A percentile compares a stretch with the other conserved stretches of the same genome.
These are phyloP conservation scores for Megaleporinus macrocephalus DNA, from an alignment of 2,113 vertebrate genomes.

Conservation along the genomic window DNA sequence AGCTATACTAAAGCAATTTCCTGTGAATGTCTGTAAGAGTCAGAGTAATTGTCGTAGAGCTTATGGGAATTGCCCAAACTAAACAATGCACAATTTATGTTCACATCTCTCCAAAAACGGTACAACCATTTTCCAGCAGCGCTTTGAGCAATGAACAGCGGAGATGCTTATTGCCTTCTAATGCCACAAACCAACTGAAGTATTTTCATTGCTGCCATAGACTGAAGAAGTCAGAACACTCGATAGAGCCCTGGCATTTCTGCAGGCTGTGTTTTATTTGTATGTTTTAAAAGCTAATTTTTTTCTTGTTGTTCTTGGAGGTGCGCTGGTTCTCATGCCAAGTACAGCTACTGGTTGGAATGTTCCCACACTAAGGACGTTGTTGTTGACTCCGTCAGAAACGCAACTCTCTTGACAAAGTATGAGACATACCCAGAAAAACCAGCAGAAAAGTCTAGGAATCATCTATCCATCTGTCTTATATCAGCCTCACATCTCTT, in stretches of 20 bases:
- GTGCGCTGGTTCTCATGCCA: conserved; percentile 47
- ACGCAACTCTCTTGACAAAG: background rate
- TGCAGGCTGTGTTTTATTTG: conserved; percentile 23
- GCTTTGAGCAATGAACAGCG: background rate
- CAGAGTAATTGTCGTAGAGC: background rate
- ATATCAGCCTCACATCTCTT: background rate
- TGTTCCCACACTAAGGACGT: conserved; percentile 47
- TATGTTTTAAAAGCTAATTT: conserved; percentile 32
- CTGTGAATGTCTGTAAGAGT: background rate
- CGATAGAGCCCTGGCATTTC: conserved; percentile 24
- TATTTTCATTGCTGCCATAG: background rate
- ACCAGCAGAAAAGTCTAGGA: background rate
- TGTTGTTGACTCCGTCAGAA: conserved; percentile 35
- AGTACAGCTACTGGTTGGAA: conserved; percentile 35
- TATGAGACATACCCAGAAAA: background rate
- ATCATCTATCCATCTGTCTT: background rate
- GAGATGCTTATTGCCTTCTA: conserved; percentile 10
- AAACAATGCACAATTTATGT: conserved; percentile 3
- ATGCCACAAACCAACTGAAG: background rate
- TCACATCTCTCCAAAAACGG: background rate
- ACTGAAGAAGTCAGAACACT: conserved; percentile 17
- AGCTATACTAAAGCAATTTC: background rate
- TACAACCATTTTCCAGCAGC: background rate
- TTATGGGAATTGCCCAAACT: background rate
- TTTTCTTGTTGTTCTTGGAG: conserved; percentile 50